Evolutionary conservation across 2,888 invertebrate species (phyloP).

Genomic region (Tiliacea aurago): DNA sequence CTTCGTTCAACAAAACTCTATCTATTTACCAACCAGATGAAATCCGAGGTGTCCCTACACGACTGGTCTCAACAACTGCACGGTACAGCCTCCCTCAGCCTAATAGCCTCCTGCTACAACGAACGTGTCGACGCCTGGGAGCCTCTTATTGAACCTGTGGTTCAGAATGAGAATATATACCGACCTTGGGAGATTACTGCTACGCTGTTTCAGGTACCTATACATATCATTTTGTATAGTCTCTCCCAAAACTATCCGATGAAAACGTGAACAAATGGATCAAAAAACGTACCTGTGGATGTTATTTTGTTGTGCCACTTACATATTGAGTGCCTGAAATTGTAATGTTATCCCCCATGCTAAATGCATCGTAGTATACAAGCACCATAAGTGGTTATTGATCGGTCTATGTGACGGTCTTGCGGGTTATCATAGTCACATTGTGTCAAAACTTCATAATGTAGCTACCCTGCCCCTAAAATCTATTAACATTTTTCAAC

Average conservation of each 20-base stretch:
- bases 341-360: too few species aligned
- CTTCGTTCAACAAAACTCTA: neutral
- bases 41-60: constrained; percentile 90
- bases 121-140: constrained; percentile 94
- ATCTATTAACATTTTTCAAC: neutral
- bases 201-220: constrained; percentile 92
- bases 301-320: neutral
- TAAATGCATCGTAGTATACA: neutral
- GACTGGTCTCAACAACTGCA: constrained; percentile 93
- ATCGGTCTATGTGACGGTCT: neutral
- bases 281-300: neutral
- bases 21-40: constrained; percentile 76
- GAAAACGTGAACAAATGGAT: neutral
- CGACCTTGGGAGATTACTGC: constrained; percentile 93
- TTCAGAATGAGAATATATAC: constrained; percentile 92
- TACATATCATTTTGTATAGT: neutral
- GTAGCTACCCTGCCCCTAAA: neutral
- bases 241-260: neutral
- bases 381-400: neutral
- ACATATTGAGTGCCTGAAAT: neutral
- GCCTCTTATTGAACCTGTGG: constrained; percentile 94
- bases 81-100: constrained; percentile 81
- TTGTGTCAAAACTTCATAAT: neutral
- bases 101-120: constrained; percentile 92
- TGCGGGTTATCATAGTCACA: neutral